Evolutionary conservation across 2,797 vertebrate species (phyloP).

Genomic region (Enteromius mattozi): DNA sequence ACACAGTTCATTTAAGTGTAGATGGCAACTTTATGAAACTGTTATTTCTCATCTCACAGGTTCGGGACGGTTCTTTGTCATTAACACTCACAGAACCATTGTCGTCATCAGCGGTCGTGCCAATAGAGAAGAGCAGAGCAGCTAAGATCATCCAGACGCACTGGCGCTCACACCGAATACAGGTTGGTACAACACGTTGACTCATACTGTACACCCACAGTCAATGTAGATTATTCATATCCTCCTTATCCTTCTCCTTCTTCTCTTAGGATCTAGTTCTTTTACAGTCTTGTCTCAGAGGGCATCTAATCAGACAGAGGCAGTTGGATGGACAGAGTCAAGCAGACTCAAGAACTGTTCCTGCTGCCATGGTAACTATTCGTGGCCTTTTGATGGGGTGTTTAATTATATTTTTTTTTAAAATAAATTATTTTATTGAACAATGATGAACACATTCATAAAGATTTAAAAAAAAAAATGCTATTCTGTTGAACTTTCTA

Average conservation of each 20-base stretch:
- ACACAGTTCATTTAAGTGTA: background rate
- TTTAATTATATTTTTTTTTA: background rate
- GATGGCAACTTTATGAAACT: background rate
- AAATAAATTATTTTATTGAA: background rate
- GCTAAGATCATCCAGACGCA: conserved; percentile 78
- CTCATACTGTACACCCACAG: background rate
- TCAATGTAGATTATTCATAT: background rate
- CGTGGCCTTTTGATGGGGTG: background rate
- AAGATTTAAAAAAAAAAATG: too few species aligned
- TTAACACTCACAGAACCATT: background rate
- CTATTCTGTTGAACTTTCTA: background rate
- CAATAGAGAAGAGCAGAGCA: conserved; percentile 67
- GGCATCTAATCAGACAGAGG: conserved; percentile 77
- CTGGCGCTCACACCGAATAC: conserved; percentile 78
- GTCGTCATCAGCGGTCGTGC: conserved; percentile 18
- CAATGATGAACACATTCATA: background rate
- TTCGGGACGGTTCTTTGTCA: background rate
- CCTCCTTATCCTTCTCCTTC: conserved; percentile 17
- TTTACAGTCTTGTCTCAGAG: conserved; percentile 85
- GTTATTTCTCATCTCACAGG: background rate
- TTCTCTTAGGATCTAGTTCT: conserved; percentile 72
- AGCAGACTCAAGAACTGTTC: conserved; percentile 42
- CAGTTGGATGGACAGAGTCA: conserved; percentile 59
- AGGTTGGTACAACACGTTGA: conserved; percentile 71
- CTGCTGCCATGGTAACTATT: conserved; percentile 72